phyloP scores from a whole-genome alignment of 1,140 invertebrate species.

The Trissolcus basalis region DNA sequence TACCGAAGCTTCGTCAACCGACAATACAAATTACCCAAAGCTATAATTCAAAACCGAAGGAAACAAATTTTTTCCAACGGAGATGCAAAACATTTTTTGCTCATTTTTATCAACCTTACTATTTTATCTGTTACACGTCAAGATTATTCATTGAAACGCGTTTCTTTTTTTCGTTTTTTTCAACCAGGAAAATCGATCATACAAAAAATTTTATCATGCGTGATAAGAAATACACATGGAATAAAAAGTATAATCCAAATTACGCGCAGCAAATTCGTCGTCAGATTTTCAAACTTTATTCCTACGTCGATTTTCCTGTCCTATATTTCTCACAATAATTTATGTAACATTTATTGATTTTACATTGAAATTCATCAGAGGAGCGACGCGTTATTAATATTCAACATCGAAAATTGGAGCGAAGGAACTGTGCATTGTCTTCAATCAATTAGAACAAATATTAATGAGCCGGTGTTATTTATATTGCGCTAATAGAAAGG shows the following conservation, averaged over 20 bases:
- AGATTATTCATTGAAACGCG: no score
- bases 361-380: slow-evolving; percentile 21
- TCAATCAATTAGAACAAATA: slow-evolving; percentile 10
- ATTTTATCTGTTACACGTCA: background rate
- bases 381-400: slow-evolving; percentile 17
- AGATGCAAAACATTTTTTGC: background rate
- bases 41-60: background rate
- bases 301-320: background rate
- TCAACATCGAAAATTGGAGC: slow-evolving; percentile 15
- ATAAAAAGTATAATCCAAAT: no score
- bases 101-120: background rate
- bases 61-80: background rate
- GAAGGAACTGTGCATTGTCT: slow-evolving; percentile 12
- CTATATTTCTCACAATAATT: slow-evolving; percentile 13
- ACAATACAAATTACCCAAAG: slow-evolving; percentile 4
- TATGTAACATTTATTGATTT: slow-evolving; percentile 27
- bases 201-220: no score
- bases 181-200: no score
- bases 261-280: background rate
- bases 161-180: no score
- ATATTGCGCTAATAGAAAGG: background rate
- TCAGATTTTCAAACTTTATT: background rate
- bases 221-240: no score
- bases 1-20: slow-evolving; percentile 3
- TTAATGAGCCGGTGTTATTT: slow-evolving; percentile 12